Evolutionary conservation across 2,888 invertebrate genomes (phyloP).

Genomic region (Cryptocheilus praepositus): DNA sequence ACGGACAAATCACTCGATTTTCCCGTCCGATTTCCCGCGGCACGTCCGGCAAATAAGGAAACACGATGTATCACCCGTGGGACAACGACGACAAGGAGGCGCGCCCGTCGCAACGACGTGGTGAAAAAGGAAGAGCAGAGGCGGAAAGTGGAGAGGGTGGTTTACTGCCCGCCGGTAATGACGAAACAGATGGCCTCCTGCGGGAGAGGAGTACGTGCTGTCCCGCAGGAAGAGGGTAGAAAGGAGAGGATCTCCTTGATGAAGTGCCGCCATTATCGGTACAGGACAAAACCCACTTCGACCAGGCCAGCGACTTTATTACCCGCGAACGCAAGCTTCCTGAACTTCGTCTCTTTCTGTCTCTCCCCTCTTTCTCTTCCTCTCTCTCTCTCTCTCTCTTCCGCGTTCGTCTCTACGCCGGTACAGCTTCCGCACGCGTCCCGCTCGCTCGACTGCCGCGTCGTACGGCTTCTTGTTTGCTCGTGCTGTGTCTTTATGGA

Average conservation of each 20-base stretch:
- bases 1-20: conserved; percentile 75
- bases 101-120: conserved; percentile 12
- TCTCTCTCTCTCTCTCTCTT: conserved; percentile 42
- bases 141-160: conserved; percentile 56
- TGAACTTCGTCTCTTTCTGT: conserved; percentile 55
- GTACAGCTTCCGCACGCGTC: no score
- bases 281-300: conserved; percentile 72
- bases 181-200: conserved; percentile 74
- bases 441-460: no score
- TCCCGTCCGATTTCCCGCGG: conserved; percentile 73
- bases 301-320: conserved; percentile 70
- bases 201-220: conserved; percentile 55
- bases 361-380: not conserved
- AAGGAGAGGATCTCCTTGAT: conserved; percentile 65
- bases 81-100: conserved; percentile 61
- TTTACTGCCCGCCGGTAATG: conserved; percentile 73
- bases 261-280: conserved; percentile 74
- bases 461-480: no score
- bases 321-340: conserved; percentile 67
- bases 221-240: conserved; percentile 65
- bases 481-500: no score
- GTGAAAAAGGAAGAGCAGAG: conserved; percentile 14
- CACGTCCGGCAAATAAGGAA: conserved; percentile 74
- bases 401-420: conserved; percentile 17
- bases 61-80: conserved; percentile 74